Base-by-base conservation (phyloP, 2,113 vertebrate species). In the Chunga burmeisteri region DNA sequence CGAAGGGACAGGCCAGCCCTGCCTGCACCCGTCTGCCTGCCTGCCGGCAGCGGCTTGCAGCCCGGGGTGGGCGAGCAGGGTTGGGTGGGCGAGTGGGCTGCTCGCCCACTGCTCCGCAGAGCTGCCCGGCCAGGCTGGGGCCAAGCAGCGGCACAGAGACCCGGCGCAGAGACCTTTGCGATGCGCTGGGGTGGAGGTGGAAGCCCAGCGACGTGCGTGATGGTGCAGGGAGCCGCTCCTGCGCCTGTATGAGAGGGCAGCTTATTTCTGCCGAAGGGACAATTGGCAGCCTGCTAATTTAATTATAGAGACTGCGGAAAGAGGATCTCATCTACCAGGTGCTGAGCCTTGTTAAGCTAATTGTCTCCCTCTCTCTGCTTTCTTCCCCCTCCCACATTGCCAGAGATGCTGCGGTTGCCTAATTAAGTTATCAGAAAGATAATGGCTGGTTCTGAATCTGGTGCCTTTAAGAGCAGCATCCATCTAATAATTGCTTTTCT, bases 341-440 rank as follows among this genome's bases (percentile, higher is more conserved):
- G 96, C 97, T 97, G 96, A 95, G 96, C 93, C 97, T 97, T 97
- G 97, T 98, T 97, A 97, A 96, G 95, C 97, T 98, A 95, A 98
- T 98, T 97, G 97, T 98, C 97, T 98, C 97, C 98, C 96, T 98
- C 97, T 95, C 97, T 97, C 92, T 6, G 36, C 97, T 97, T 95
- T 96, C 71, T 67, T 97, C 97, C 93, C 81, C 91, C 97, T 95
- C 94, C 96, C 94, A 86, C 88, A 84, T 92, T 94, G 95, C 97
- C 84, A 81, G 96, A 95, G 97, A 97, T 95, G 97, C 95, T 85
- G 52, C 93, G 17, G 91, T 88, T 55, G 94, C 95, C 96, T 98
- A 98, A 98, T 97, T 98, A 96, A 98, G 97, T 98, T 98, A 97
- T 97, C 98, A 96, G 95, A 87, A 97, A 97, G 97, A 97, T 97